phyloP scores from a whole-genome alignment of 1,140 invertebrate genomes.

The Wasmannia auropunctata region DNA sequence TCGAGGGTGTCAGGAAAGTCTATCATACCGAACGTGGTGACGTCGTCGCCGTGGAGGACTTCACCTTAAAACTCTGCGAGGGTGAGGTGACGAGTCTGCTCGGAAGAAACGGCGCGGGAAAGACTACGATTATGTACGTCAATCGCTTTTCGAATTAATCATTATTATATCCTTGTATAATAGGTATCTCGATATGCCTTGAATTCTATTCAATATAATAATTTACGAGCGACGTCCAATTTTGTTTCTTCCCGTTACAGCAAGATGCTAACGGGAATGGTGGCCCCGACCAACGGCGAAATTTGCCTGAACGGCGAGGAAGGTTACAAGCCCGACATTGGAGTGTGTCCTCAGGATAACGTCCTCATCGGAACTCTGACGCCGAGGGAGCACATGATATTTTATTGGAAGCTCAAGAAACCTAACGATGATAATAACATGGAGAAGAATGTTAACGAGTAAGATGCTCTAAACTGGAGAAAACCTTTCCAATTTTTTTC shows the following conservation, averaged over 20 bases:
- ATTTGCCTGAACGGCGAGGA: slow-evolving; percentile 84
- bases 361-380: slow-evolving; percentile 93
- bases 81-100: slow-evolving; percentile 90
- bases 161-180: neutral
- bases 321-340: slow-evolving; percentile 85
- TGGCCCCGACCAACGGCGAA: slow-evolving; percentile 86
- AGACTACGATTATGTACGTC: slow-evolving; percentile 91
- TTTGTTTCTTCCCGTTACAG: slow-evolving; percentile 78
- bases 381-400: slow-evolving; percentile 91
- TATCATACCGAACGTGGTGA: slow-evolving; percentile 80
- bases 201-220: neutral
- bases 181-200: neutral
- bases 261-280: slow-evolving; percentile 89
- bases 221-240: neutral
- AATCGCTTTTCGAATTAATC: slow-evolving; percentile 24
- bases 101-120: slow-evolving; percentile 94
- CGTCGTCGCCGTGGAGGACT: slow-evolving; percentile 88
- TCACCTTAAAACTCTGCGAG: slow-evolving; percentile 89
- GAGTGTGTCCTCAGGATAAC: slow-evolving; percentile 94
- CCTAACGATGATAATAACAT: slow-evolving; percentile 80
- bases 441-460: slow-evolving; percentile 84
- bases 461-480: slow-evolving; percentile 55
- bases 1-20: slow-evolving; percentile 84
- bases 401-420: slow-evolving; percentile 92
- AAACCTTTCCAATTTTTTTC: neutral